These are phyloP conservation scores for Lymantria monacha DNA, from an alignment of 2,888 invertebrate species.

Conservation along the genomic window DNA sequence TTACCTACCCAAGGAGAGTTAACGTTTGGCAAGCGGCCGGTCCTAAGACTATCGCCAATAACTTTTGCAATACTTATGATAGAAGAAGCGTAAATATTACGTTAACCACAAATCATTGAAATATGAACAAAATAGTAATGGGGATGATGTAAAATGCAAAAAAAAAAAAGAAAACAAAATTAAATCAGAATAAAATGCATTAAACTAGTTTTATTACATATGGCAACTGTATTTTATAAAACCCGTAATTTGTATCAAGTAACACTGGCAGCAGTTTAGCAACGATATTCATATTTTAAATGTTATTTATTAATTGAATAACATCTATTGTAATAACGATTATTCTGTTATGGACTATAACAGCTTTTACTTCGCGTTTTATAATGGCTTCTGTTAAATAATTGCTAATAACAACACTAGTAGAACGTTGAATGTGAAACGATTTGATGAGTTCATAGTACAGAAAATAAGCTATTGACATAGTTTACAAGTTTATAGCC, in stretches of 20 bases:
- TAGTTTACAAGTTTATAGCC: neutral
- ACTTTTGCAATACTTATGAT: too few species aligned
- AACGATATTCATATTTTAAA: conserved; percentile 7
- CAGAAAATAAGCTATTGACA: conserved; percentile 10
- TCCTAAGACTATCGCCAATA: too few species aligned
- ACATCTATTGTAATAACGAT: conserved; percentile 8
- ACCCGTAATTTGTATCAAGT: neutral
- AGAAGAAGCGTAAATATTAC: too few species aligned
- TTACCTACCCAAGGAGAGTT: too few species aligned
- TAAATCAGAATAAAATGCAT: too few species aligned
- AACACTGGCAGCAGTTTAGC: neutral
- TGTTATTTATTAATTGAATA: conserved; percentile 16
- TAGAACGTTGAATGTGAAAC: conserved; percentile 2
- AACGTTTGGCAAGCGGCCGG: too few species aligned
- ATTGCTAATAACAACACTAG: conserved; percentile 10
- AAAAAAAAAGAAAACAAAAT: too few species aligned
- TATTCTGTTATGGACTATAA: conserved; percentile 16
- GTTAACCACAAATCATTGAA: too few species aligned
- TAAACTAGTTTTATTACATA: too few species aligned
- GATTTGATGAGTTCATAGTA: conserved; percentile 2
- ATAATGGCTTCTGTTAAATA: conserved; percentile 12
- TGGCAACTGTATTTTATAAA: too few species aligned
- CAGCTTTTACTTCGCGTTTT: conserved; percentile 10
- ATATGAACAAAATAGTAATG: too few species aligned
- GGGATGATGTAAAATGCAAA: too few species aligned